phyloP scores from a whole-genome alignment of 2,113 vertebrate species.

The Daboia siamensis region DNA sequence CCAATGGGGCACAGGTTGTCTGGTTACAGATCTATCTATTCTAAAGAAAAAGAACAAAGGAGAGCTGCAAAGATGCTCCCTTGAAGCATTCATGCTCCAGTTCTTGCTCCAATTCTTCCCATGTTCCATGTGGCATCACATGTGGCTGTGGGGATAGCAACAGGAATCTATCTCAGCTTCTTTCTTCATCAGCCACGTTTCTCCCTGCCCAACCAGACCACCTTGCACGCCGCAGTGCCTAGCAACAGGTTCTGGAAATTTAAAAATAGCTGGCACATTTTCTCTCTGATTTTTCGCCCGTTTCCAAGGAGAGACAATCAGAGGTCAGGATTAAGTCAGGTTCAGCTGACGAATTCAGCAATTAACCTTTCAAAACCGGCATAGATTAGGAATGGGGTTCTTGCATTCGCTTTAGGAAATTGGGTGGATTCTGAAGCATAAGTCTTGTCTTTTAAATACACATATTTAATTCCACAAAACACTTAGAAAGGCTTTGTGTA shows the following conservation, averaged over 20 bases:
- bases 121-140: background rate
- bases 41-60: background rate
- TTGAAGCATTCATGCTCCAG: background rate
- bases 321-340: background rate
- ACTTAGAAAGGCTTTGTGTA: background rate
- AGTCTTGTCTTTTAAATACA: background rate
- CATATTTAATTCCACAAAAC: background rate
- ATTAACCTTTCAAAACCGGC: background rate
- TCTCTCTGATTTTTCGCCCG: slow-evolving; percentile 2
- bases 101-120: too few relatives aligned
- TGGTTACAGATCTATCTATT: background rate
- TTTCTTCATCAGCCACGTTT: background rate
- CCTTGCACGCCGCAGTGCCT: background rate
- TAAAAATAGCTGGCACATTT: slow-evolving; percentile 35
- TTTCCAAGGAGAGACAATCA: slow-evolving; percentile 8
- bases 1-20: background rate
- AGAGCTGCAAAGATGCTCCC: background rate
- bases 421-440: background rate
- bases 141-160: background rate
- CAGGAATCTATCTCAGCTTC: background rate
- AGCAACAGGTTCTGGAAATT: slow-evolving; percentile 28
- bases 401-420: background rate
- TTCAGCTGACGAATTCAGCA: background rate
- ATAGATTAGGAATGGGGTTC: background rate
- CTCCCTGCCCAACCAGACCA: background rate